Evolutionary conservation across 2,797 vertebrate species (phyloP).

Genomic region (Clarias platycephalus): DNA sequence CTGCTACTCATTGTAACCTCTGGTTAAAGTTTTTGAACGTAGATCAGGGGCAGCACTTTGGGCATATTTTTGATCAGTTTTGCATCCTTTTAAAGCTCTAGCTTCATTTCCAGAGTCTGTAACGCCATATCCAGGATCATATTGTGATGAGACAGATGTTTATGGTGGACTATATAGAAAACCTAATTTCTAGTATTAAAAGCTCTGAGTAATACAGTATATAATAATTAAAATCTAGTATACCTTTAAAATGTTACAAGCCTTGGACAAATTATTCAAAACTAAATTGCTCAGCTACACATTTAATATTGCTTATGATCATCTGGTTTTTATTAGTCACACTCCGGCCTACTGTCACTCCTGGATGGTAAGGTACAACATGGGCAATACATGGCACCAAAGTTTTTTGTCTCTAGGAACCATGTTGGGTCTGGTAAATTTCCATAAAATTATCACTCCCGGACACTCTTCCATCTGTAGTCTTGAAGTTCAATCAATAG

Average conservation of each 20-base stretch:
- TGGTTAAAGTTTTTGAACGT: not conserved
- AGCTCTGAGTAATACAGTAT: too few species aligned
- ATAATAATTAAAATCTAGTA: not conserved
- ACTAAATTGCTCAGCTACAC: not conserved
- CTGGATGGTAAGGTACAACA: not conserved
- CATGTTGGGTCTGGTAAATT: too few species aligned
- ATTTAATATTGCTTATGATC: not conserved
- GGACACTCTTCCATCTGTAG: not conserved
- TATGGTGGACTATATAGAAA: not conserved
- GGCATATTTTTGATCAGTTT: not conserved
- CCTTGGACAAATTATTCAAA: not conserved
- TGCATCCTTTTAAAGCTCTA: slow-evolving; percentile 9
- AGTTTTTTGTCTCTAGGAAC: not conserved
- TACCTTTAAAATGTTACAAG: not conserved
- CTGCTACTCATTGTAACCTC: not conserved
- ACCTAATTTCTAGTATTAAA: not conserved
- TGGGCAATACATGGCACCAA: too few species aligned
- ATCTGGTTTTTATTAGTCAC: not conserved
- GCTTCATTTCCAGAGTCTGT: not conserved
- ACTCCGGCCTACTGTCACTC: not conserved
- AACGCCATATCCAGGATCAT: not conserved
- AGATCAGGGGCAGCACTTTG: not conserved
- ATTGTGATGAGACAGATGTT: slow-evolving; percentile 20
- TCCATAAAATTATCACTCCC: not conserved
- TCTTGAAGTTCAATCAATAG: not conserved